Evolutionary conservation across 2,888 invertebrate genomes (phyloP).

Genomic region (Germaria angustata): DNA sequence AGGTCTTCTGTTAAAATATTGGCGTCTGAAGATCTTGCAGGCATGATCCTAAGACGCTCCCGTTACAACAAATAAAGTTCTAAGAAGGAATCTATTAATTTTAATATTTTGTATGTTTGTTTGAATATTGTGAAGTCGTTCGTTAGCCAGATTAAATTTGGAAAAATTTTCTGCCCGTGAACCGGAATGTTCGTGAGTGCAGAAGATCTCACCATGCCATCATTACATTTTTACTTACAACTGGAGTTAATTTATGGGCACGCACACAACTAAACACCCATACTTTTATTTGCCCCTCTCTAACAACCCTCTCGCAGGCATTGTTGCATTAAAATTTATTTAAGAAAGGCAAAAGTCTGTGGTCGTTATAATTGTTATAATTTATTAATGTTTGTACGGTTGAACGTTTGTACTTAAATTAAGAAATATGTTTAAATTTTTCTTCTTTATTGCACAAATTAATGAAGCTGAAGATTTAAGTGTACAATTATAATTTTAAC

Average conservation of each 20-base stretch:
- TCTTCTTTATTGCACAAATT: background rate
- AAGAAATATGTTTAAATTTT: conserved; percentile 3
- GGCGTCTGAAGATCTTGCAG: no score
- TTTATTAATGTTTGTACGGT: conserved; percentile 6
- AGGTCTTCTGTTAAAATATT: no score
- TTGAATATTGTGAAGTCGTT: no score
- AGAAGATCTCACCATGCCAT: background rate
- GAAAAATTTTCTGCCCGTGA: no score
- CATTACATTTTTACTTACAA: conserved; percentile 32
- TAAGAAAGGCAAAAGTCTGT: conserved; percentile 44
- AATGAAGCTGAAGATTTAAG: background rate
- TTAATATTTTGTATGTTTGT: no score
- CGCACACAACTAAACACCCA: background rate
- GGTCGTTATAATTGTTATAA: conserved; percentile 29
- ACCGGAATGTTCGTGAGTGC: background rate
- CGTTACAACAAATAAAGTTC: no score
- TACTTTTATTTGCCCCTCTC: background rate
- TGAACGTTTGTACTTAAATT: conserved; percentile 13
- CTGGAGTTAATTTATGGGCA: conserved; percentile 34
- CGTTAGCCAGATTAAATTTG: no score
- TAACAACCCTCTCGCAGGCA: no score
- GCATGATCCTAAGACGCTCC: no score
- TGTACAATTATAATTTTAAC: background rate
- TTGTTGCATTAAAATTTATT: conserved; percentile 47
- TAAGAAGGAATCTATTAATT: no score